These are phyloP conservation scores for Allophyes oxyacanthae DNA, from an alignment of 2,888 invertebrate genomes.

Conservation along the genomic window DNA sequence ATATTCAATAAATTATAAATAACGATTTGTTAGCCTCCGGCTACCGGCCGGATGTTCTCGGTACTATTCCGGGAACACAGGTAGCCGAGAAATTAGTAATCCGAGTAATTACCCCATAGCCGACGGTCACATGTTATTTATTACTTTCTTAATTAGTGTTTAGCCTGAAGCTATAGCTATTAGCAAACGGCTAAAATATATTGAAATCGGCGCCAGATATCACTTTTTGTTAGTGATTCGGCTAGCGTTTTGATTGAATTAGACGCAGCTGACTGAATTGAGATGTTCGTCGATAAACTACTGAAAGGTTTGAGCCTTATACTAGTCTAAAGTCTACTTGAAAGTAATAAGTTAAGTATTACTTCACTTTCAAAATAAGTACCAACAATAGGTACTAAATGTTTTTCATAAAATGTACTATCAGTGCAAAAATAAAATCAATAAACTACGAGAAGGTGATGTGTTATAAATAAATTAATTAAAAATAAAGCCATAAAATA, in stretches of 20 bases:
- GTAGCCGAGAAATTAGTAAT: slow-evolving; percentile 84
- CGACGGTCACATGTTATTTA: slow-evolving; percentile 63
- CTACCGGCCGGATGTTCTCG: slow-evolving; percentile 68
- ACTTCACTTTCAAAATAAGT: too few species aligned
- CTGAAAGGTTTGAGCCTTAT: neutral
- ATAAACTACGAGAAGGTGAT: slow-evolving; percentile 15
- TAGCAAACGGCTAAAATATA: slow-evolving; percentile 12
- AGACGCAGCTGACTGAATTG: neutral
- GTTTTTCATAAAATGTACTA: neutral
- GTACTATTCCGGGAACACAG: slow-evolving; percentile 76
- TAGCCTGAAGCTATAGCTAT: slow-evolving; percentile 25
- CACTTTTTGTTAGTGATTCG: neutral
- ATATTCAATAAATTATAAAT: slow-evolving; percentile 49
- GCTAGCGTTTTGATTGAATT: neutral
- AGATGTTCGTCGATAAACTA: neutral
- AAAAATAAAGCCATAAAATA: slow-evolving; percentile 21
- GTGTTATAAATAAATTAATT: neutral
- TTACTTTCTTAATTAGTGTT: slow-evolving; percentile 61
- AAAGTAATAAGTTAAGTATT: too few species aligned
- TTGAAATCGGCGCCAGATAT: neutral
- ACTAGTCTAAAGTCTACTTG: neutral
- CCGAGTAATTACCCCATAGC: slow-evolving; percentile 75
- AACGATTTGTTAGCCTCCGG: slow-evolving; percentile 57
- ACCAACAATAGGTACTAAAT: too few species aligned
- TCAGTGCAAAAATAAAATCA: neutral